Evolutionary conservation across 2,888 invertebrate species (phyloP).

Genomic region (Baccha elongata): DNA sequence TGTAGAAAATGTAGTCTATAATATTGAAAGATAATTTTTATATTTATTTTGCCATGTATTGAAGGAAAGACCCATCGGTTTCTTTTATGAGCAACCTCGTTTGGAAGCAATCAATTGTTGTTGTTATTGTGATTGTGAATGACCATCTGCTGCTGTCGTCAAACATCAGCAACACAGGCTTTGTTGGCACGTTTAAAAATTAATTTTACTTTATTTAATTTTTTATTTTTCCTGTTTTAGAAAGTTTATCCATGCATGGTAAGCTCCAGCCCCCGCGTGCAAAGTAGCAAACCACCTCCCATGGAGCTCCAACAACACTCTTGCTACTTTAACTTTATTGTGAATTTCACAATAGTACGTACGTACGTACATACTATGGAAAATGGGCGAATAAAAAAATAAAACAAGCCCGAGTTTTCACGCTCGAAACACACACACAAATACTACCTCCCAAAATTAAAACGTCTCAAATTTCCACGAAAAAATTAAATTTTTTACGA

Average conservation of each 20-base stretch:
- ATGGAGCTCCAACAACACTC: conserved; percentile 5
- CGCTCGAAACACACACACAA: neutral
- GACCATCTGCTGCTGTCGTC: conserved; percentile 11
- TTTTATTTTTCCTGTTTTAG: conserved; percentile 46
- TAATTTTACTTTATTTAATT: neutral
- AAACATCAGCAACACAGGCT: neutral
- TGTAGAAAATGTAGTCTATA: too few relatives aligned
- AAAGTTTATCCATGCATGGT: conserved; percentile 43
- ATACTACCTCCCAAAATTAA: too few relatives aligned
- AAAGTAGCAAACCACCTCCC: neutral
- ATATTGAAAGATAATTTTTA: too few relatives aligned
- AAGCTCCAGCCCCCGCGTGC: conserved; percentile 6
- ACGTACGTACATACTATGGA: conserved; percentile 15
- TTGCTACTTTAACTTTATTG: neutral
- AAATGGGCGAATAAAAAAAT: too few relatives aligned
- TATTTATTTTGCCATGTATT: too few relatives aligned
- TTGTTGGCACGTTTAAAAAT: neutral
- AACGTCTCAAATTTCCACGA: neutral
- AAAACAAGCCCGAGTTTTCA: too few relatives aligned
- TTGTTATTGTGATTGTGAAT: conserved; percentile 4
- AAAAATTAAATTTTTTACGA: neutral
- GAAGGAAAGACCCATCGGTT: too few relatives aligned
- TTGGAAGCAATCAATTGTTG: neutral
- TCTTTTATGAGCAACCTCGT: neutral
- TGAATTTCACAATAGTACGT: conserved; percentile 39